Conservation (phyloP, 2,113 vertebrate genomes). For the Hippocampus comes region DNA sequence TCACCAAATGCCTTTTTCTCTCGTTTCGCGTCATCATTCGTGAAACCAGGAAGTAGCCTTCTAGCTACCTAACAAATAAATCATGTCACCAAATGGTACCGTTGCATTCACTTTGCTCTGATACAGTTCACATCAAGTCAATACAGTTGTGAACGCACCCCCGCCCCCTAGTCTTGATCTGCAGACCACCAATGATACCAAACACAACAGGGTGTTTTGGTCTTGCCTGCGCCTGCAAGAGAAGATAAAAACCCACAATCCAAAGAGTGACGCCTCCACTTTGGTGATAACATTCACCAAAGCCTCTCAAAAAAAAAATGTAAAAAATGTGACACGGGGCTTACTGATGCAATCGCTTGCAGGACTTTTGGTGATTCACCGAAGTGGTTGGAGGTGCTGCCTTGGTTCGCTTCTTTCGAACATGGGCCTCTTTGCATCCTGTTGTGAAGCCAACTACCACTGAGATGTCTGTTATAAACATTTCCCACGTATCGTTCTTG, state of each 20-base stretch:
- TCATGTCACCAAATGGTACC: too few relatives aligned
- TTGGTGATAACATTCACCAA: background rate
- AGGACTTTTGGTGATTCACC: slow-evolving; percentile 82
- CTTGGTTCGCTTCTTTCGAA: background rate
- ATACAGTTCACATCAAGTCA: too few relatives aligned
- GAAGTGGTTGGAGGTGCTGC: slow-evolving; percentile 68
- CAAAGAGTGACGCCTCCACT: background rate
- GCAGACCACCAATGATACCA: slow-evolving; percentile 82
- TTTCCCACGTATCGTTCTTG: background rate
- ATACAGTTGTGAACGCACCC: too few relatives aligned
- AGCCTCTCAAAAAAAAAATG: background rate
- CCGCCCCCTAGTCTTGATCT: slow-evolving; percentile 76
- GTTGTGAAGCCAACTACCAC: background rate
- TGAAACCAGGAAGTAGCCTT: too few relatives aligned
- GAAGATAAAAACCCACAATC: background rate
- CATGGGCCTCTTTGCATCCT: background rate
- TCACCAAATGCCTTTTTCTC: too few relatives aligned
- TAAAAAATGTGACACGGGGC: slow-evolving; percentile 63
- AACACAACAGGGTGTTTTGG: slow-evolving; percentile 86
- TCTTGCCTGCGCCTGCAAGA: slow-evolving; percentile 73
- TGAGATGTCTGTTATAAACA: background rate
- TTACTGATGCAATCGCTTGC: slow-evolving; percentile 78
- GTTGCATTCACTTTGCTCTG: too few relatives aligned
- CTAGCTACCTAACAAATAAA: too few relatives aligned
- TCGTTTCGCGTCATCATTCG: too few relatives aligned